These are phyloP conservation scores for Pyrrhosoma nymphula DNA, from an alignment of 2,888 invertebrate species.

Conservation along the genomic window DNA sequence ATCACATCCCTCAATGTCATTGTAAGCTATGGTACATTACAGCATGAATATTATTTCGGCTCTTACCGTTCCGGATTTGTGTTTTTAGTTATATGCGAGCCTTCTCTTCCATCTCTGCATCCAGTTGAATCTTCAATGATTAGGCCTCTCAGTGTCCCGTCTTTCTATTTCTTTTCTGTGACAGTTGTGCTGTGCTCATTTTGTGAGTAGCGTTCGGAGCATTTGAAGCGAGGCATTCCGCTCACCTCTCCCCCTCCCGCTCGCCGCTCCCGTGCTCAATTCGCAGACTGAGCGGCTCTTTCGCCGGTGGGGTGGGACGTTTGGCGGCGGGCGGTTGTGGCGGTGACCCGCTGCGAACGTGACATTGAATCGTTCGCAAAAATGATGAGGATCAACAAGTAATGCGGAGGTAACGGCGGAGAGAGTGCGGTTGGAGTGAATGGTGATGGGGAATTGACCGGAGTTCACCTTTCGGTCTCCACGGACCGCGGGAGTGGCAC, in stretches of 20 bases:
- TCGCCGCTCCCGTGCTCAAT: background rate
- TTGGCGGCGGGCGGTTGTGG: background rate
- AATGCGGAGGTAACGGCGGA: background rate
- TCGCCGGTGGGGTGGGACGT: background rate
- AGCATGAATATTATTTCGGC: too few species aligned
- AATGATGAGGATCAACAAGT: slow-evolving; percentile 39
- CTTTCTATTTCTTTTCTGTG: too few species aligned
- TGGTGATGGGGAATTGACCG: background rate
- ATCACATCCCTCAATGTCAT: too few species aligned
- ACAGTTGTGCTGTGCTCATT: background rate
- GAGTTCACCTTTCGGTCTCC: background rate
- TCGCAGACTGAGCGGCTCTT: background rate
- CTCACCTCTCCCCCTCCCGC: background rate
- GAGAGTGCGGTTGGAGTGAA: background rate
- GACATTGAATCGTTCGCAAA: slow-evolving; percentile 8
- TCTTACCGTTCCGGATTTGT: too few species aligned
- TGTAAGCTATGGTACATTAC: too few species aligned
- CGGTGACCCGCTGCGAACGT: background rate
- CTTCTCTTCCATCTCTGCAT: too few species aligned
- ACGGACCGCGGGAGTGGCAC: background rate
- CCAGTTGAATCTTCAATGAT: too few species aligned
- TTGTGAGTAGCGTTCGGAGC: background rate
- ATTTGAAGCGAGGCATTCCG: background rate
- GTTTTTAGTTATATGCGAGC: too few species aligned
- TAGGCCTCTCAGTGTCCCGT: too few species aligned